These are phyloP conservation scores for Ranitomeya variabilis DNA, from an alignment of 2,113 vertebrate genomes.

Conservation along the genomic window DNA sequence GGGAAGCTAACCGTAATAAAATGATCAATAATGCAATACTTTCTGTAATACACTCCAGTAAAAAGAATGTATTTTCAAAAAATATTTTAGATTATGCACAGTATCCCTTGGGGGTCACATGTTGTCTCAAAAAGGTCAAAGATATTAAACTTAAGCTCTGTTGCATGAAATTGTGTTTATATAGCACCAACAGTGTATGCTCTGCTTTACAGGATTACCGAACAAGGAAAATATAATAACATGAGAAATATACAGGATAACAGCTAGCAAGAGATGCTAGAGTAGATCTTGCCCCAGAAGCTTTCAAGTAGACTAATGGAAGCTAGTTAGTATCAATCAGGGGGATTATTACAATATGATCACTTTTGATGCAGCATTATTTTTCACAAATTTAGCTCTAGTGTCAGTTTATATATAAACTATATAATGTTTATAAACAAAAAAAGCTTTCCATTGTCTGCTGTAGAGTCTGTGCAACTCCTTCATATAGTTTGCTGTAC, in stretches of 20 bases:
- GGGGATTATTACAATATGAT: no score
- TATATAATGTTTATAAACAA: no score
- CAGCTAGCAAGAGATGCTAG: background rate
- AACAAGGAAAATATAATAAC: conserved; percentile 34
- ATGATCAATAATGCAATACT: conserved; percentile 51
- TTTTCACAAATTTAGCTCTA: no score
- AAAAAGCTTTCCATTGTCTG: no score
- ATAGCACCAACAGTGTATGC: conserved; percentile 40
- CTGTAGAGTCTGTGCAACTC: no score
- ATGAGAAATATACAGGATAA: conserved; percentile 20
- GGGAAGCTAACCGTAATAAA: conserved; percentile 15
- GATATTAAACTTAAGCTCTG: conserved; percentile 49
- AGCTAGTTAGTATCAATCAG: no score
- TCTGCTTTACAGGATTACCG: conserved; percentile 38
- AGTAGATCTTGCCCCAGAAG: background rate
- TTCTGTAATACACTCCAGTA: conserved; percentile 17
- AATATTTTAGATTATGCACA: conserved; percentile 46
- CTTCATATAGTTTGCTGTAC: no score
- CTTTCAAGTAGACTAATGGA: background rate
- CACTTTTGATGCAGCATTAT: no score
- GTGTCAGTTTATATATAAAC: no score
- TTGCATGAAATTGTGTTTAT: conserved; percentile 52
- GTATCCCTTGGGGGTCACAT: conserved; percentile 39
- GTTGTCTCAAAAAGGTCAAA: conserved; percentile 45
- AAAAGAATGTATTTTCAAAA: conserved; percentile 15